Evolutionary conservation across 2,888 invertebrate species (phyloP).

Genomic region (Lacanobia oleracea): DNA sequence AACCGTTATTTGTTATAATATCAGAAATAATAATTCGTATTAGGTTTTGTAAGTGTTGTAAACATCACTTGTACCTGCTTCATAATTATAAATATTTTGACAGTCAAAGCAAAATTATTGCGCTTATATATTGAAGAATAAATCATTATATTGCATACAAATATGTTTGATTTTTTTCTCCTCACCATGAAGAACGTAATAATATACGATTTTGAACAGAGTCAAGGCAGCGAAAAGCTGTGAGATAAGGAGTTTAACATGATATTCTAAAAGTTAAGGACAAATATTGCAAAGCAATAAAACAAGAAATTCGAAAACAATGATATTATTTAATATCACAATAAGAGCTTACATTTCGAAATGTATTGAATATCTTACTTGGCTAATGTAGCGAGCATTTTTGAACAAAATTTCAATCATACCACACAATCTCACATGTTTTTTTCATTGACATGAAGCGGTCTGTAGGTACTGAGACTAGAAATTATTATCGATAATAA

Average conservation of each 20-base stretch:
- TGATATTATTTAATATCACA: slow-evolving; percentile 85
- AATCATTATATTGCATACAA: slow-evolving; percentile 87
- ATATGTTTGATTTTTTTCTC: slow-evolving; percentile 71
- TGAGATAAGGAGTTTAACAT: neutral
- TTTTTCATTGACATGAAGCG: slow-evolving; percentile 42
- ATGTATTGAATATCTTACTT: slow-evolving; percentile 71
- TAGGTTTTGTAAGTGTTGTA: slow-evolving; percentile 86
- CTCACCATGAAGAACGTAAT: neutral
- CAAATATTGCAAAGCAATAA: slow-evolving; percentile 36
- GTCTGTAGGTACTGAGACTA: slow-evolving; percentile 59
- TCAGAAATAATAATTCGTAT: slow-evolving; percentile 70
- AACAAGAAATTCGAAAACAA: slow-evolving; percentile 62
- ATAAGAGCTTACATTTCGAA: slow-evolving; percentile 76
- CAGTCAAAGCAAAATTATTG: slow-evolving; percentile 90
- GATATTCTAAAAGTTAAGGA: neutral
- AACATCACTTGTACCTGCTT: slow-evolving; percentile 90
- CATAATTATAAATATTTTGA: slow-evolving; percentile 87
- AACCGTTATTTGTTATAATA: slow-evolving; percentile 65
- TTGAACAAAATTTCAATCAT: slow-evolving; percentile 49
- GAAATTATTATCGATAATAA: slow-evolving; percentile 51
- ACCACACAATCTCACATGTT: slow-evolving; percentile 51
- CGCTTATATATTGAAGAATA: slow-evolving; percentile 89
- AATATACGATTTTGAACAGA: neutral
- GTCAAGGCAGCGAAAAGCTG: neutral
- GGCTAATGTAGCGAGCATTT: slow-evolving; percentile 60